Conservation (phyloP, 2,797 vertebrate species). For the Manis crassicaudata region DNA sequence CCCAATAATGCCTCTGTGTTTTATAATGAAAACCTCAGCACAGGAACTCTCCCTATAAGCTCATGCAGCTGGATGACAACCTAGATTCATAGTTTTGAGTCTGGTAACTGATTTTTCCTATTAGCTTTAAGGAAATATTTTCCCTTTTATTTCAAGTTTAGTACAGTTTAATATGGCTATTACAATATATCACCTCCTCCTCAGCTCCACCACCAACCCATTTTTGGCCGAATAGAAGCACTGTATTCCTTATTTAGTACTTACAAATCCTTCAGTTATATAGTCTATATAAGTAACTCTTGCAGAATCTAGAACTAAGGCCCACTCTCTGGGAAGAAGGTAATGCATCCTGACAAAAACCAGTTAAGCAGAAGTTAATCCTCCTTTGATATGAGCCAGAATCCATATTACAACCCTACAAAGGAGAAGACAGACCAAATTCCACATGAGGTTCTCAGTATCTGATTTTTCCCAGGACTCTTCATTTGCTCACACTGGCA, state of each 20-base stretch:
- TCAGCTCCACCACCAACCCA: neutral
- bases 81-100: conserved; percentile 67
- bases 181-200: conserved; percentile 66
- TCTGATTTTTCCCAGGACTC: neutral
- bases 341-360: conserved; percentile 59
- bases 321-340: neutral
- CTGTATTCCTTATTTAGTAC: conserved; percentile 60
- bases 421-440: neutral
- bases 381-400: neutral
- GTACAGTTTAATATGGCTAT: conserved; percentile 67
- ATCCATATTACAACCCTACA: neutral
- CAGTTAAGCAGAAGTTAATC: conserved; percentile 60
- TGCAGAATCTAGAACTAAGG: conserved; percentile 34
- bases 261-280: conserved; percentile 63
- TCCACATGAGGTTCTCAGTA: neutral
- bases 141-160: conserved; percentile 68
- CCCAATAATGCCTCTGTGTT: conserved; percentile 73
- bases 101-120: conserved; percentile 74
- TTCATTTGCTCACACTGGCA: neutral
- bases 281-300: conserved; percentile 1
- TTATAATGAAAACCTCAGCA: conserved; percentile 73
- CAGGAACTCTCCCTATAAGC: conserved; percentile 63
- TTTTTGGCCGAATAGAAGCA: conserved; percentile 57
- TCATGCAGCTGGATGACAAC: conserved; percentile 71
- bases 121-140: conserved; percentile 75